Evolutionary conservation across 2,797 vertebrate genomes (phyloP), one percentile per base, ranked within the genome.

Genomic region (Semaprochilodus insignis): DNA sequence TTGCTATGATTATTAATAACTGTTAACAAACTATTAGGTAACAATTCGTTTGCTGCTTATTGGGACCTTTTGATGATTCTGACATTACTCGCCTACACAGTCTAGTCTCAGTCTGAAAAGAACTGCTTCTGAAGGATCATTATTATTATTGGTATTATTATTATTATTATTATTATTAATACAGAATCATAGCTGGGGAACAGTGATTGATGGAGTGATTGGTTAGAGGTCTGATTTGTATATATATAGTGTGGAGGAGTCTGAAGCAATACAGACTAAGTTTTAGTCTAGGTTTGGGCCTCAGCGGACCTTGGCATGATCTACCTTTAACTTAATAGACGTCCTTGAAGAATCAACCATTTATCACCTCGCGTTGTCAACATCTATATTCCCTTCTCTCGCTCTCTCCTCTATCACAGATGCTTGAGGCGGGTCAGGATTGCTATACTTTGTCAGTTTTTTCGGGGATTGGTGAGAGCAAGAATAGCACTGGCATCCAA

Each of bases 311-410:
- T 34, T 17, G 19, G n/a, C 15, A 3, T 55, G 51, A 27, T 73
- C 25, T 55, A 55, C 71, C 71, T 73, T 31, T 73, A 27, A 10
- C 16, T 73, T 55, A 73, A 73, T 54, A 57, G 8, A 36, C 55
- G 72, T 40, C 54, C 72, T 59, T 57, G 54, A 73, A 73, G 48
- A 54, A n/a, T 34, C 54, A 36, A 11, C 54, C 52, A 57, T 74
- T 74, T 74, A 74, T 74, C 72, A 57, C 57, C 54, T 44, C n/a
- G 19, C 23, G 21, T 44, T 54, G 54, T 59, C 72, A 74, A 14
- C 10, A 10, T 57, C 3, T 21, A 44, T 31, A 69, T 13, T 48
- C 54, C n/a, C 66, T 34, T n/a, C 4, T 23, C 34, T 63, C 5
- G 19, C 25, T n/a, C 19, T 74, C 54, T 34, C 0, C 4, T 52